Evolutionary conservation across 2,888 invertebrate species (phyloP).

Genomic region (Phytoseiulus persimilis): DNA sequence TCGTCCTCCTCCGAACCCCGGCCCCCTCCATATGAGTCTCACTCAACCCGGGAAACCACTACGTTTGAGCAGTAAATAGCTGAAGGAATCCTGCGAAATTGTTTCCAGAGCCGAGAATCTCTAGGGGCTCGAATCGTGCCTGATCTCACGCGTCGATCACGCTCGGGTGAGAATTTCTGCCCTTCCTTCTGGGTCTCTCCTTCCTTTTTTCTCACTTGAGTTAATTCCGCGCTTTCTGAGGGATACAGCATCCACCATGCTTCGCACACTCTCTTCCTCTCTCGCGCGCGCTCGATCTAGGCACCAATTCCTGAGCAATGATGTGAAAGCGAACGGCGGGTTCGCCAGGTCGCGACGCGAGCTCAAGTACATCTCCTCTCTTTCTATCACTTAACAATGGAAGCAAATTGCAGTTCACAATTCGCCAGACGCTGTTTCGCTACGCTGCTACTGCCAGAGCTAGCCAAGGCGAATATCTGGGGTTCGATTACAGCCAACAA

Average conservation of each 20-base stretch:
- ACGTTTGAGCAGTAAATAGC: too few species aligned
- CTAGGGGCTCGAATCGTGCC: too few species aligned
- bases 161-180: too few species aligned
- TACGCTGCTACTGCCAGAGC: background rate
- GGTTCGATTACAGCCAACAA: conserved; percentile 5
- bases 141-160: too few species aligned
- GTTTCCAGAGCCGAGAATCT: too few species aligned
- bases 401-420: conserved; percentile 5
- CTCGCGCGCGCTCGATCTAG: too few species aligned
- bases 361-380: background rate
- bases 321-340: background rate
- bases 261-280: background rate
- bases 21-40: too few species aligned
- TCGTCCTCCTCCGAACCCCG: too few species aligned
- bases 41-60: too few species aligned
- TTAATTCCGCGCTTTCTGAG: background rate
- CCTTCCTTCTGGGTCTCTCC: background rate
- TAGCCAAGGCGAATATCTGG: background rate
- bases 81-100: too few species aligned
- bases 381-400: background rate
- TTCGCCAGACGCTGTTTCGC: conserved; percentile 5
- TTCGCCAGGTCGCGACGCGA: background rate
- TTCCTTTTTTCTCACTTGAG: background rate
- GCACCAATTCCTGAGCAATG: background rate
- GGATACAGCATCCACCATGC: background rate